Base-by-base conservation (phyloP, 2,888 invertebrate genomes). In the Pemphredon lugubris region DNA sequence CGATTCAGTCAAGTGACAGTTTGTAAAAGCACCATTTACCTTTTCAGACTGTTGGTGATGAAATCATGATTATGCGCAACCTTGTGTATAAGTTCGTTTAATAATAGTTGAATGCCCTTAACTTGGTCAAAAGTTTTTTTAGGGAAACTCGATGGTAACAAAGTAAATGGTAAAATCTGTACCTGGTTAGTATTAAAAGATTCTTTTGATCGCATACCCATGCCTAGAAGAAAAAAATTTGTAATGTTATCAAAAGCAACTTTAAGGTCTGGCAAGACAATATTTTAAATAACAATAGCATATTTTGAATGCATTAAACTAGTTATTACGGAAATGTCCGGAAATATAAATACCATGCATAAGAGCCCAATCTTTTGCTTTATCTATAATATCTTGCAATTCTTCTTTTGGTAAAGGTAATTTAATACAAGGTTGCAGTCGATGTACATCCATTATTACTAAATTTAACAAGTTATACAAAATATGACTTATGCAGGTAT, bases 371-470 rank as follows among this genome's bases (percentile, higher is more conserved):
- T 92, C 92, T 75, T 91, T 92, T 7, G 91, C 91, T 73, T 91
- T 91, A 16, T 90, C 88, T 7, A 90, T 81, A 47, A 91, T 70
- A 55, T 90, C 90, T 23, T 87, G 79, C 11, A 92, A 82, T n/a
- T 92, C 90, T 61, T 93, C 92, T 14, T 92, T 90, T 0, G 93
- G 91, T 63, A 96, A 86, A 1, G 95, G 95, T 71, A 96, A 80
- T 2, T 93, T 91, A 64, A 96, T 86, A 84, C 93, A 93, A n/a
- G 92, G 90, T 16, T 93, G 90, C 61, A 94, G 88, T 9, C 90
- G 89, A 20, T 73, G 48, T 3, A 60, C 32, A 40, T 70, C 72
- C 83, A 85, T 84, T 13, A 9, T 45, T 50, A 51, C 55, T 2
- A 47, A 13, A 45, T 16, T 30, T 47, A 30, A 40, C 11, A 37